phyloP scores from a whole-genome alignment of 2,888 invertebrate genomes.

The Cactoblastis cactorum region DNA sequence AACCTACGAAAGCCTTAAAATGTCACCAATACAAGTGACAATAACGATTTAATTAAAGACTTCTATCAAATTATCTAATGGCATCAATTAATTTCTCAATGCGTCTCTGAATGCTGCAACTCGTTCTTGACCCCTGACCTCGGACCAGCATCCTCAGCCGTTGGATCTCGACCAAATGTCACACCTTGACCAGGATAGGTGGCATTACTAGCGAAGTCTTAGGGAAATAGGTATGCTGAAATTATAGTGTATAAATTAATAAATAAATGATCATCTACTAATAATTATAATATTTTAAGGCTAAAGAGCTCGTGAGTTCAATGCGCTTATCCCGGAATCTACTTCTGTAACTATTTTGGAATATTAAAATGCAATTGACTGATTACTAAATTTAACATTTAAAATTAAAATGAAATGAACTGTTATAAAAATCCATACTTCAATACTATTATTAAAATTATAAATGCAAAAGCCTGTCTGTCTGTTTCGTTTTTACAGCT shows the following conservation, averaged over 20 bases:
- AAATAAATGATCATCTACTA: neutral
- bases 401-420: too few species aligned
- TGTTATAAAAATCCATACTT: too few species aligned
- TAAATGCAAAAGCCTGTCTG: too few species aligned
- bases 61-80: neutral
- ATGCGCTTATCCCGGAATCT: too few species aligned
- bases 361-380: too few species aligned
- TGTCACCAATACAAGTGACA: neutral
- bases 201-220: neutral
- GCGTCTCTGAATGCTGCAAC: neutral
- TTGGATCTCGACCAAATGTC: constrained; percentile 3
- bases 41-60: neutral
- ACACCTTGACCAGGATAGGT: constrained; percentile 3
- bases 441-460: too few species aligned
- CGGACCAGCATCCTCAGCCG: neutral
- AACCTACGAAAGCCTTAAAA: neutral
- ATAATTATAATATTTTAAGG: too few species aligned
- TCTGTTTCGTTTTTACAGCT: too few species aligned
- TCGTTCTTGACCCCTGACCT: constrained; percentile 5
- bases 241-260: neutral
- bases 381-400: too few species aligned
- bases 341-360: too few species aligned
- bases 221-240: neutral
- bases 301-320: too few species aligned
- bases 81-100: neutral